A percentile compares a stretch with the other conserved stretches of the same genome.
Evolutionary conservation across 2,113 vertebrate genomes (phyloP).

Genomic region (Triplophysa tibetana): DNA sequence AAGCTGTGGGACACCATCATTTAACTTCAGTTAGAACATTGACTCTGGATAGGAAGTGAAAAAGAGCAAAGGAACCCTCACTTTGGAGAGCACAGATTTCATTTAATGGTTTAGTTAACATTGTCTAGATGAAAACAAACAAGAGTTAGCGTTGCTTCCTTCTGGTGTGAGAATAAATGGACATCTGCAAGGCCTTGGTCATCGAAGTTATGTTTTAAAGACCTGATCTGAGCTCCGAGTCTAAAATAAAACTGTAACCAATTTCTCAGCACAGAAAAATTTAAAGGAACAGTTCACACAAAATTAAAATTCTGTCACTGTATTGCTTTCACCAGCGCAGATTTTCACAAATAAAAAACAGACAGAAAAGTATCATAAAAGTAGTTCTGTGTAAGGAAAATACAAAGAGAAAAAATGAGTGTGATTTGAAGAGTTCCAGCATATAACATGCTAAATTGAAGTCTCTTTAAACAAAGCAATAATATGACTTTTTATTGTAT

Average conservation of each 20-base stretch:
- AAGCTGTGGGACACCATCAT: constrained; percentile 43
- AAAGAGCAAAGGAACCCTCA: constrained; percentile 17
- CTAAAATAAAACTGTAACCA: constrained; percentile 50
- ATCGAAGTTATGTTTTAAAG: constrained; percentile 73
- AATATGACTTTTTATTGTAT: too few species aligned
- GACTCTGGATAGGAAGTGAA: neutral
- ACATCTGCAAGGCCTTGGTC: constrained; percentile 71
- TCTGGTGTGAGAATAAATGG: constrained; percentile 32
- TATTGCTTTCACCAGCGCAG: too few species aligned
- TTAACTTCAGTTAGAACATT: constrained; percentile 31
- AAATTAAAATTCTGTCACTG: neutral
- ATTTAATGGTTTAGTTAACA: constrained; percentile 55
- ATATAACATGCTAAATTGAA: too few species aligned
- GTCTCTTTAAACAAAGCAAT: too few species aligned
- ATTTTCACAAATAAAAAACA: too few species aligned
- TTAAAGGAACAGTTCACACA: neutral
- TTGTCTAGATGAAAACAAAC: constrained; percentile 72
- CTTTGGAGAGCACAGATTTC: constrained; percentile 7
- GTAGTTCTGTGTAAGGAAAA: too few species aligned
- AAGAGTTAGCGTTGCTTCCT: constrained; percentile 63
- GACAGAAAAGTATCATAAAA: too few species aligned
- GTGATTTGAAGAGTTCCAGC: too few species aligned
- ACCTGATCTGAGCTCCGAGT: constrained; percentile 66
- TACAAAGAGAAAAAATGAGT: too few species aligned
- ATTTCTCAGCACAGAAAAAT: neutral